Percentiles rank a stretch among this genome's conserved stretches.
Conservation (phyloP, 2,888 invertebrate genomes). For the Drosophila algonquin region DNA sequence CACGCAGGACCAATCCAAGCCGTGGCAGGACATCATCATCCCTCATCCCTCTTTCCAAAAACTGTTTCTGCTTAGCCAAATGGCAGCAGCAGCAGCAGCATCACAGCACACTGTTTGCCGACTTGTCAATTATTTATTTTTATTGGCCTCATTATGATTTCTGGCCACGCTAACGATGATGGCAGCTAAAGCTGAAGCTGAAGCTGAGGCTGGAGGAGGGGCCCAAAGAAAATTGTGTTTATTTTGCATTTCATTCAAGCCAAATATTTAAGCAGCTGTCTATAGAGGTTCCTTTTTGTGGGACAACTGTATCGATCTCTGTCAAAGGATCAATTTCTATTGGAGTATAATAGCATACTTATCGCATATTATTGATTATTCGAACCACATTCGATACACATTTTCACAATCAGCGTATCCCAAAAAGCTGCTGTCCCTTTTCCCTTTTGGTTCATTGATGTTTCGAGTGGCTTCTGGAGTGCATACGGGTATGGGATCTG, state of each 20-base stretch:
- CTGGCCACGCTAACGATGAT: conserved; percentile 44
- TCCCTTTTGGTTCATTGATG: conserved; percentile 38
- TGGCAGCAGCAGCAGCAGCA: too few relatives aligned
- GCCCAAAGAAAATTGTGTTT: conserved; percentile 27
- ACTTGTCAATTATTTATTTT: conserved; percentile 71
- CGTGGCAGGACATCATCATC: conserved; percentile 31
- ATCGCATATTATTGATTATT: not conserved
- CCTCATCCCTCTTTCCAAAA: conserved; percentile 25
- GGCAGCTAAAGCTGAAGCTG: conserved; percentile 15
- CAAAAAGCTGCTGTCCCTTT: not conserved
- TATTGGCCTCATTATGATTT: conserved; percentile 68
- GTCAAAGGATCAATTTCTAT: too few relatives aligned
- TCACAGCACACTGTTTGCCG: conserved; percentile 27
- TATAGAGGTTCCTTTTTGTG: not conserved
- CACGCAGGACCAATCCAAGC: conserved; percentile 39
- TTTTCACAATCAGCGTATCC: conserved; percentile 14
- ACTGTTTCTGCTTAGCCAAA: conserved; percentile 60
- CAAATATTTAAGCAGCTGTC: conserved; percentile 73
- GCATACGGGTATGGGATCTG: conserved; percentile 25
- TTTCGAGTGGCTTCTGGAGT: conserved; percentile 71
- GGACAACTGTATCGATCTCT: not conserved
- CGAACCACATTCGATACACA: not conserved
- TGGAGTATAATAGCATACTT: not conserved
- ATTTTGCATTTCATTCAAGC: conserved; percentile 57
- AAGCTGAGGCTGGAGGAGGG: not conserved